A percentile compares a stretch with the other conserved stretches of the same genome.
phyloP scores from a whole-genome alignment of 53 echinoderm and acorn worm species.

The Holothuria leucospilota region DNA sequence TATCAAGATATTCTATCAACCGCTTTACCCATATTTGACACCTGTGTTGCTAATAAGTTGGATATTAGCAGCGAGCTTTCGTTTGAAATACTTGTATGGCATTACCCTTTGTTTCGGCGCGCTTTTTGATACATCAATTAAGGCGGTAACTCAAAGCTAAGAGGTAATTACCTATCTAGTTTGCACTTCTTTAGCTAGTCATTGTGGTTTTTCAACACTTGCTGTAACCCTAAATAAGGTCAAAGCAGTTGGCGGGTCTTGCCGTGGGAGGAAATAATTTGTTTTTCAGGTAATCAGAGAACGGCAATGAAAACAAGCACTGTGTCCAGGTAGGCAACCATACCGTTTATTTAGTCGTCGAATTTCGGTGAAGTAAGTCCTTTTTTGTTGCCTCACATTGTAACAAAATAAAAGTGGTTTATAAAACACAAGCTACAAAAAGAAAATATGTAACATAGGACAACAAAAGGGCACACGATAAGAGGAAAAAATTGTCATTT shows the following conservation, averaged over 20 bases:
- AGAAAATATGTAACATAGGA: too few relatives aligned
- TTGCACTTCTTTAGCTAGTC: constrained; percentile 19
- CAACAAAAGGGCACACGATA: too few relatives aligned
- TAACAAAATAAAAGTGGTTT: too few relatives aligned
- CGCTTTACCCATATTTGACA: too few relatives aligned
- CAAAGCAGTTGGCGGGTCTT: neutral
- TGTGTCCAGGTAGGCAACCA: constrained; percentile 2
- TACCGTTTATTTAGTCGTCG: constrained; percentile 5
- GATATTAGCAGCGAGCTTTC: too few relatives aligned
- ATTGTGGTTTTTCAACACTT: constrained; percentile 31
- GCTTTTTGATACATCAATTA: constrained; percentile 21
- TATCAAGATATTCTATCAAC: too few relatives aligned
- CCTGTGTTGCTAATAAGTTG: too few relatives aligned
- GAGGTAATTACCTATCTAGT: neutral
- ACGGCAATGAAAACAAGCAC: constrained; percentile 26
- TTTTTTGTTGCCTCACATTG: too few relatives aligned
- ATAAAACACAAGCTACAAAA: too few relatives aligned
- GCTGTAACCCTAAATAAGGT: constrained; percentile 28
- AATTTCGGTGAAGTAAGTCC: too few relatives aligned
- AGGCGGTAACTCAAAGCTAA: constrained; percentile 28
- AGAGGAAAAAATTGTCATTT: too few relatives aligned
- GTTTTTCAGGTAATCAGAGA: constrained; percentile 21
- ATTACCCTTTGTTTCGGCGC: constrained; percentile 25
- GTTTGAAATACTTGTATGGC: neutral
- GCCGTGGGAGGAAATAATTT: constrained; percentile 29